Percentiles rank a stretch among this genome's conserved stretches.
Conservation (phyloP, 2,113 vertebrate genomes). For the Sciurus niger region DNA sequence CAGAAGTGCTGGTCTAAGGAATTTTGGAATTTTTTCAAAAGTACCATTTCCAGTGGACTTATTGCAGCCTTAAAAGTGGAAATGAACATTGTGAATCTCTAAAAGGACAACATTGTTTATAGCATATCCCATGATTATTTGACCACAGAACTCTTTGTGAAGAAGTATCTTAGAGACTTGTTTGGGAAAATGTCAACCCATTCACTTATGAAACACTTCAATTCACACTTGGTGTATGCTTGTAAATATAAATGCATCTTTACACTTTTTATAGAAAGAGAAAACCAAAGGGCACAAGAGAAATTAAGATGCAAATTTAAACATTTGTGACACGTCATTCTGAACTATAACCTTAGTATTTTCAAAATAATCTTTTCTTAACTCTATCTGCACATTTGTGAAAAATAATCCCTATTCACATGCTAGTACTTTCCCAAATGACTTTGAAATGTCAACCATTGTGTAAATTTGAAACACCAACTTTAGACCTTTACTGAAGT, state of each 20-base stretch:
- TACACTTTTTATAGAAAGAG: too few species aligned
- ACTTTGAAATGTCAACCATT: neutral
- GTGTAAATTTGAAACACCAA: neutral
- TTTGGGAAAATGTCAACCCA: neutral
- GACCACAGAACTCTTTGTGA: neutral
- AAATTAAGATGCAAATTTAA: neutral
- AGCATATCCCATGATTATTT: neutral
- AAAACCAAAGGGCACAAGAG: too few species aligned
- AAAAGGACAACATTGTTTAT: neutral
- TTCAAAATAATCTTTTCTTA: slow-evolving; percentile 8
- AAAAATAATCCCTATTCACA: neutral
- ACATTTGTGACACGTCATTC: neutral
- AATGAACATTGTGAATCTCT: neutral
- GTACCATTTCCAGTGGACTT: neutral
- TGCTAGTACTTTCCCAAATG: neutral
- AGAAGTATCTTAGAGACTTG: neutral
- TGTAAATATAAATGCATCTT: too few species aligned
- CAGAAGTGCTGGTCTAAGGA: neutral
- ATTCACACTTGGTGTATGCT: too few species aligned
- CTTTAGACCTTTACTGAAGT: neutral
- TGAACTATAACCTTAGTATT: neutral
- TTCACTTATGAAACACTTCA: neutral
- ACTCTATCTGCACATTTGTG: neutral
- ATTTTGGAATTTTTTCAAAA: neutral
- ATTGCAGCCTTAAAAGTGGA: neutral